Base-by-base conservation (phyloP, 2,888 invertebrate genomes). In the Cremastinae sp. region DNA sequence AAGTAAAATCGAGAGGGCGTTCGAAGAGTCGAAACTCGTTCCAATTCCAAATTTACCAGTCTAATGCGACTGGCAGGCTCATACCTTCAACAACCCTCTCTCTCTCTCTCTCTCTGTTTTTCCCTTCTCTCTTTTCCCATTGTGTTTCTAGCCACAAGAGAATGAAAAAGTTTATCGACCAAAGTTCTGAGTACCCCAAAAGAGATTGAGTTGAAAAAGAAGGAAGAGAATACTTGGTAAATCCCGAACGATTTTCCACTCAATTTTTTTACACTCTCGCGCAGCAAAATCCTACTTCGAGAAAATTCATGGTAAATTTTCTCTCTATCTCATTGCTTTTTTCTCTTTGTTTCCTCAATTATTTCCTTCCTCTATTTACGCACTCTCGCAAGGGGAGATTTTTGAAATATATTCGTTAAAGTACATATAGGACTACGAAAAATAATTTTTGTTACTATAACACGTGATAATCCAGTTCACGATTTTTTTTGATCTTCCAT, bases 31-130 rank as follows among this genome's bases (percentile, higher is more conserved):
- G 73, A 64, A 51, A 70, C 73, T 75, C 78, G 65, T 75, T 74
- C 79, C 72, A 76, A 83, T 80, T 80, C 78, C 47, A 81, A 83
- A 85, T 85, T 84, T 82, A 82, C 80, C 82, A 85, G 83, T 83
- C 83, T 82, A 83, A 83, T 82, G 81, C 83, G 79, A 81, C 79
- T 79, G 81, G 61, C 45, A 82, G 81, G 80, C 80, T 80, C 75
- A 45, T 79, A 79, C 72, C 79, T 69, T 75, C 77, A 75, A 80
- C 74, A 79, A 64, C 73, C 58, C 73, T 68, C 56, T 18, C 53
- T 71, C 22, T 10, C 68, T 68, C 76, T 53, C 74, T 74, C 49
- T 77, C 61, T 43, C 45, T 70, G 58, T 76, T 51, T 41, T 35
- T 49, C 39, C 37, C 51, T 43, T 45, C 61, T 39, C 47, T 53